phyloP scores from a whole-genome alignment of 2,797 vertebrate species.

The Molossus alvarezi region DNA sequence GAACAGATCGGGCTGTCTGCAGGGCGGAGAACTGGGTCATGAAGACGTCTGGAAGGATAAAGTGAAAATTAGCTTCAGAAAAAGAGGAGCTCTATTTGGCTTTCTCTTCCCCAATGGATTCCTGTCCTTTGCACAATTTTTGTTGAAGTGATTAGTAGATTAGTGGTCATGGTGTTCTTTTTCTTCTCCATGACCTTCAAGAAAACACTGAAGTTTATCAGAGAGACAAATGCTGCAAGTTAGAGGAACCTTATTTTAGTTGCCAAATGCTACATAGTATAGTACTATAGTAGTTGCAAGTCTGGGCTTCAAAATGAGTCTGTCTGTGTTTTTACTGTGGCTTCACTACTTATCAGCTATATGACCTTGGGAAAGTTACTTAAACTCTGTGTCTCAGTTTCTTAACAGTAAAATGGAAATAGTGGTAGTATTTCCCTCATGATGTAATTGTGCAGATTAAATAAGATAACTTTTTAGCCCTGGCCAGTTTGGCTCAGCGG shows the following conservation, averaged over 20 bases:
- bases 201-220: not conserved
- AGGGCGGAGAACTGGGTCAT: constrained; percentile 99
- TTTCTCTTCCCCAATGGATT: constrained; percentile 48
- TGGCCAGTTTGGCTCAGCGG: too few relatives aligned
- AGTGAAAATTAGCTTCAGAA: constrained; percentile 33
- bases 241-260: not conserved
- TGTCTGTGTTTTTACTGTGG: not conserved
- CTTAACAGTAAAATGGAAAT: not conserved
- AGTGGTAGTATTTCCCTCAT: not conserved
- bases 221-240: constrained; percentile 6
- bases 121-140: constrained; percentile 18
- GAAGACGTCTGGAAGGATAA: constrained; percentile 96
- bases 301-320: not conserved
- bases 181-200: not conserved
- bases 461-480: not conserved
- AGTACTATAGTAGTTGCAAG: not conserved
- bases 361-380: not conserved
- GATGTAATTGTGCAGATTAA: not conserved
- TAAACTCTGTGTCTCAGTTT: not conserved
- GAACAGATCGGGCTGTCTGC: constrained; percentile 97
- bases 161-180: not conserved
- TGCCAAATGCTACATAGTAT: not conserved
- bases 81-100: not conserved
- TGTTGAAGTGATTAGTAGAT: not conserved
- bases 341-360: not conserved